Conservation (phyloP, 1,140 invertebrate species). For the Bombus waltoni region DNA sequence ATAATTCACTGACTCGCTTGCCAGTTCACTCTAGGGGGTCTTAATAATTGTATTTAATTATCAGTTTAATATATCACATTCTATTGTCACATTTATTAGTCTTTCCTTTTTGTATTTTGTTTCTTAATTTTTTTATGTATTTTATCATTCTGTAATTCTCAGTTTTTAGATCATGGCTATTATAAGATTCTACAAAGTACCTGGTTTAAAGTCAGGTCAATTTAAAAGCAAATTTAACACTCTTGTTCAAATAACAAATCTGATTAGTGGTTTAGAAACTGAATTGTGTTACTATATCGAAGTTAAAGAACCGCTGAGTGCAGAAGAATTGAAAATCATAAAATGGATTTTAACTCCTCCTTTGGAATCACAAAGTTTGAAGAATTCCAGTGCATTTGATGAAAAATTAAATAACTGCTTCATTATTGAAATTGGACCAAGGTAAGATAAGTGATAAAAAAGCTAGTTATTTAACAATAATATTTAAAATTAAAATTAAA, state of each 20-base stretch:
- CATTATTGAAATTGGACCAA: conserved; percentile 91
- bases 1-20: conserved; percentile 23
- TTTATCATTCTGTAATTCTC: neutral
- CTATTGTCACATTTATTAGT: neutral
- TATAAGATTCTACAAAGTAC: conserved; percentile 74
- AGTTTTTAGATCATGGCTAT: conserved; percentile 67
- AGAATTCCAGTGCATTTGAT: conserved; percentile 78
- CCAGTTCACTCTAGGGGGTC: conserved; percentile 34
- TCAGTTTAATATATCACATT: neutral
- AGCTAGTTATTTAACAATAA: neutral
- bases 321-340: conserved; percentile 84
- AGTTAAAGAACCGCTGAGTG: conserved; percentile 80
- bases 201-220: conserved; percentile 68
- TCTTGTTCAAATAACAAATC: conserved; percentile 60
- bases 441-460: conserved; percentile 80
- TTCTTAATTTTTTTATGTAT: neutral
- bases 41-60: conserved; percentile 2
- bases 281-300: conserved; percentile 92
- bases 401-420: conserved; percentile 73
- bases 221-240: conserved; percentile 68
- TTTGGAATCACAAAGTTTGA: conserved; percentile 84
- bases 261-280: conserved; percentile 84
- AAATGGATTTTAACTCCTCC: conserved; percentile 89
- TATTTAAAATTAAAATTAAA: neutral
- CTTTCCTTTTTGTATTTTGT: neutral